phyloP scores from a whole-genome alignment of 2,797 vertebrate species.

The Cyclopterus lumpus region DNA sequence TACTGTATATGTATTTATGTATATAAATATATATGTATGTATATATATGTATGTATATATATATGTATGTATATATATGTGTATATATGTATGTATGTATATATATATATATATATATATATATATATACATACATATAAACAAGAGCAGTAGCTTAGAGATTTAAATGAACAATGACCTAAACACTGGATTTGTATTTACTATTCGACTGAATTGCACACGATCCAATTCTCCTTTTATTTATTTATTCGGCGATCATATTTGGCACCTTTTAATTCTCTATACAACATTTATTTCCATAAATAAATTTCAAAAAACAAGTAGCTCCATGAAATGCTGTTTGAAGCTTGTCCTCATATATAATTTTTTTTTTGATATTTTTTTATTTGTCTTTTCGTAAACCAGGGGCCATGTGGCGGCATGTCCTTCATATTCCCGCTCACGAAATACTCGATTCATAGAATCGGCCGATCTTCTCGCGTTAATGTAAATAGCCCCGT shows the following conservation, averaged over 20 bases:
- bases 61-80: too few relatives aligned
- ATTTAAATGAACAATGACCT: background rate
- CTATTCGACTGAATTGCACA: slow-evolving; percentile 12
- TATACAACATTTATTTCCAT: background rate
- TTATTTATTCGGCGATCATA: slow-evolving; percentile 4
- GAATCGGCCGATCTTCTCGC: slow-evolving; percentile 25
- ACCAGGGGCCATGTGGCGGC: slow-evolving; percentile 1
- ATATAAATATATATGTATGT: too few relatives aligned
- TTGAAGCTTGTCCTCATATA: slow-evolving; percentile 39
- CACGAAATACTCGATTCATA: slow-evolving; percentile 39
- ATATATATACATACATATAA: too few relatives aligned
- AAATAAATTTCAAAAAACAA: background rate
- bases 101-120: too few relatives aligned
- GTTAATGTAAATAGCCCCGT: slow-evolving; percentile 37
- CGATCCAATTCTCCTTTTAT: slow-evolving; percentile 1
- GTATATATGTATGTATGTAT: too few relatives aligned
- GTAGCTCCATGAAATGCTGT: slow-evolving; percentile 5
- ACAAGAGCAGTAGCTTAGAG: background rate
- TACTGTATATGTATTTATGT: too few relatives aligned
- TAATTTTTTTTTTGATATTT: too few relatives aligned
- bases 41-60: too few relatives aligned
- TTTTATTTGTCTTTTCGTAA: slow-evolving; percentile 12
- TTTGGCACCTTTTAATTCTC: slow-evolving; percentile 11
- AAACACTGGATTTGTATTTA: slow-evolving; percentile 35
- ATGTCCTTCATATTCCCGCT: slow-evolving; percentile 8